Base-by-base conservation (phyloP, 1,140 invertebrate genomes). In the Telenomus remus region DNA sequence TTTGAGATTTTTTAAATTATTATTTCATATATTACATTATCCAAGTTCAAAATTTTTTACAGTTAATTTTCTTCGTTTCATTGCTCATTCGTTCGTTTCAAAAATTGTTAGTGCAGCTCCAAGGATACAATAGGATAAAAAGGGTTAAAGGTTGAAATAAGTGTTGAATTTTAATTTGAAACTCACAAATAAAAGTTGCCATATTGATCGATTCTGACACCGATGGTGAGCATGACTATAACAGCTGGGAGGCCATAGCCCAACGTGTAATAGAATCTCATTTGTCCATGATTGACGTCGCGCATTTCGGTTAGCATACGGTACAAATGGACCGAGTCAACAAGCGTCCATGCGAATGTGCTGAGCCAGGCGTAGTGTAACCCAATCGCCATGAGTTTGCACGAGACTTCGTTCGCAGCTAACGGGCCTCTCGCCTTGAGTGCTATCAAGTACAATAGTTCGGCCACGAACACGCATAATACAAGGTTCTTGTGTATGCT, bases 211-310 rank as follows among this genome's bases (percentile, higher is more conserved):
- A 96, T 95, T 46, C 96, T 90, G 0, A 98, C 95, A 0, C 96
- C 96, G 12, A 98, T 95, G 15, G 96, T 93, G 5, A 98, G 88
- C 39, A 95, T 95, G 4, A 98, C 95, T 47, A 97, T 92, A 34
- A 98, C 92, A 2, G 96, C 96, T 2, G 97, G 97, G 46, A 96
- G 90, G n/a, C 95, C 96, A 83, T 98, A 99, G 6, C 96, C 97
- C 80, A 97, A 91, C n/a, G 96, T 93, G 81, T 97, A 96, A 84
- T 98, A 98, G 83, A 97, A 96, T 60, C 95, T 91, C 92, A 98
- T 97, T 35, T 94, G 94, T 0, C 96, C 97, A 83, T 97, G 95
- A 89, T 99, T 98, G 11, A 99, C 96, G 84, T 98, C 96, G 8
- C 97, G 90, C 90, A 99, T 94, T 88, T 98, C 97, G 0, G 96